Evolutionary conservation across 2,113 vertebrate genomes (phyloP), one percentile per base, ranked within the genome.

Genomic region (Prietella phreatophila): DNA sequence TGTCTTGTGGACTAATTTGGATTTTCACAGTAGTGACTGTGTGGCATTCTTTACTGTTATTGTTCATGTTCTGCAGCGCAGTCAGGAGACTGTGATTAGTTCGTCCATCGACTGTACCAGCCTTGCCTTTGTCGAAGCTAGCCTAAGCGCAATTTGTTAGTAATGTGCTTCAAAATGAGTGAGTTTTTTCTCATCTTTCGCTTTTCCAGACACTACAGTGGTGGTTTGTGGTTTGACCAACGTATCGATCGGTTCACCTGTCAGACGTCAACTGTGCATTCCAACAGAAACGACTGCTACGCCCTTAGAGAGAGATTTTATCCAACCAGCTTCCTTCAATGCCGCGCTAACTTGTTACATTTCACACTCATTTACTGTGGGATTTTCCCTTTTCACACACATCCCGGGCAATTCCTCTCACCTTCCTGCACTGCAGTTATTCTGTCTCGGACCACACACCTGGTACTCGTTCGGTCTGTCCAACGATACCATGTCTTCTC

Each of bases 281-380:
- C 19, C 3, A 60, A 15, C 30, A 25, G 56, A 61, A 61, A 39
- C 61, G 15, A 61, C 22, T 42, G 80, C 80, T 6, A 39, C 2
- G 8, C 11, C 19, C 33, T 61, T 27, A 60, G 10, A 65, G 80
- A 87, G 61, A 84, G 63, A 80, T 90, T 69, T 53, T 33, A 30
- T 20, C 27, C 27, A 60, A 1, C 27, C 39, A 4, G 65, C 78
- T 83, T 39, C 36, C 15, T 82, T 89, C 79, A 56, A 87, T 79
- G 71, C 42, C 81, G 84, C 61, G 82, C 78, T 86, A 85, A 92
- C 90, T 85, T 92, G 92, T 89, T 91, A 93, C 88, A 93, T 90
- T 88, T 94, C 93, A 91, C 94, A 92, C 90, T 85, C 67, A 67
- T 90, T 89, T 55, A 50, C 87, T 55, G 22, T 84, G 89, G 93